Percentiles rank a stretch among this genome's conserved stretches.
These are phyloP conservation scores for Phaonia tiefii DNA, from an alignment of 2,888 invertebrate genomes.

Conservation along the genomic window DNA sequence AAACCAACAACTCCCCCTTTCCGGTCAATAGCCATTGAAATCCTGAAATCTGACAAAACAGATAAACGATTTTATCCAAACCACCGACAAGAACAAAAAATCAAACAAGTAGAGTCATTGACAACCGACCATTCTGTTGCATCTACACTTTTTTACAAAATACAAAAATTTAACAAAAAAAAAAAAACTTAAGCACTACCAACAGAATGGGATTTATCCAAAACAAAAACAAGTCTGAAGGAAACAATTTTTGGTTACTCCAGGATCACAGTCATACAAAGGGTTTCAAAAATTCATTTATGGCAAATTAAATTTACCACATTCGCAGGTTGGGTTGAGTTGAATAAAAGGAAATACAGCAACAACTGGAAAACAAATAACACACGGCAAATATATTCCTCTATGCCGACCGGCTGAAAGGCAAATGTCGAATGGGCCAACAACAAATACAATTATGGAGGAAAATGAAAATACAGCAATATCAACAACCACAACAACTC, in stretches of 20 bases:
- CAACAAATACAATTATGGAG: slow-evolving; percentile 54
- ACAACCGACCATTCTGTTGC: background rate
- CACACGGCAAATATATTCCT: background rate
- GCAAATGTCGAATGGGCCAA: slow-evolving; percentile 36
- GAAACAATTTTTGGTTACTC: no score
- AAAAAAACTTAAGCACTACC: no score
- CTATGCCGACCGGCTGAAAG: background rate
- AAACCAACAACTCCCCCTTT: background rate
- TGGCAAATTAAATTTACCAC: slow-evolving; percentile 60
- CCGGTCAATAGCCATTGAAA: background rate
- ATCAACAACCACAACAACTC: slow-evolving; percentile 12
- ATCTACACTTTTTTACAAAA: slow-evolving; percentile 14
- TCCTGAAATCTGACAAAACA: slow-evolving; percentile 1
- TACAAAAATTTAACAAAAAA: slow-evolving; percentile 20
- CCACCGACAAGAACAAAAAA: no score
- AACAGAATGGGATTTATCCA: no score
- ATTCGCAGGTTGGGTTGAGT: slow-evolving; percentile 21
- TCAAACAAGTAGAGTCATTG: slow-evolving; percentile 4
- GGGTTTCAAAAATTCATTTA: slow-evolving; percentile 46
- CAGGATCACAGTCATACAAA: background rate
- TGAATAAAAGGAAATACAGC: slow-evolving; percentile 12
- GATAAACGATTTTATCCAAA: background rate
- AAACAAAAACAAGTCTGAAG: no score
- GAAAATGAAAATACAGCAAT: slow-evolving; percentile 16
- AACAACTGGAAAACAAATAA: slow-evolving; percentile 21